A percentile compares a stretch with the other conserved stretches of the same genome.
These are phyloP conservation scores for Jordanella pulchra DNA, from an alignment of 2,797 vertebrate species.

Conservation along the genomic window DNA sequence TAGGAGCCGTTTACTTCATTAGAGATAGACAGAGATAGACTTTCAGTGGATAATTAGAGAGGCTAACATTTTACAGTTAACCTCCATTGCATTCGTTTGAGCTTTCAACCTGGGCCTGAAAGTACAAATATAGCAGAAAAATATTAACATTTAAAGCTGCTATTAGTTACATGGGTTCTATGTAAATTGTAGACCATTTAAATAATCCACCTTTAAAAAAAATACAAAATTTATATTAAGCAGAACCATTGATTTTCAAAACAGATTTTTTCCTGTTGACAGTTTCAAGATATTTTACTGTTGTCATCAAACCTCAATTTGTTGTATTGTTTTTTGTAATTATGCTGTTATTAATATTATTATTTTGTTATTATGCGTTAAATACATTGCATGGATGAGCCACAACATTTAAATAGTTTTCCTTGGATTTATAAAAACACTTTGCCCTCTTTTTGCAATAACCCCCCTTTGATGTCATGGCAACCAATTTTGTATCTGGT, in stretches of 20 bases:
- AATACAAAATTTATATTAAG: background rate
- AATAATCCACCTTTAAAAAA: background rate
- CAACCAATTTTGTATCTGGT: background rate
- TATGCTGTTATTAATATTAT: conserved; percentile 34
- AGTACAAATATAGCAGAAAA: background rate
- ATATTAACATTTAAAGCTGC: background rate
- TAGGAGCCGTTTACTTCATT: background rate
- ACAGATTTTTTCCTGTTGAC: background rate
- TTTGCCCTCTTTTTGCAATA: background rate
- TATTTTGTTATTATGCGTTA: conserved; percentile 55
- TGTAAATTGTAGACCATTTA: too few relatives aligned
- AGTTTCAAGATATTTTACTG: conserved; percentile 11
- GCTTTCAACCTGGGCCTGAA: background rate
- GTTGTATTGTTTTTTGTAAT: conserved; percentile 49
- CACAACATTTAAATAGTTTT: conserved; percentile 9
- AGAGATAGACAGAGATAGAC: background rate
- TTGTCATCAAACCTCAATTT: conserved; percentile 66
- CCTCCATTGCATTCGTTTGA: background rate
- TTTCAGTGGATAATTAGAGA: background rate
- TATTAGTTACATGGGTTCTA: background rate
- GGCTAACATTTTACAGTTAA: background rate
- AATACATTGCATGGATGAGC: conserved; percentile 61
- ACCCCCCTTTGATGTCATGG: background rate
- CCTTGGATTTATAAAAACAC: background rate
- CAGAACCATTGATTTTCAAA: background rate